Percentiles rank a stretch among this genome's conserved stretches.
phyloP scores from a whole-genome alignment of 2,113 vertebrate genomes.

The human region GRCh38 chr7:122702001-122702500 shows the following conservation, averaged over 20 bases:
- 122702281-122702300: slow-evolving; percentile 85
- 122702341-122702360: slow-evolving; percentile 43
- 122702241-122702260: slow-evolving; percentile 75
- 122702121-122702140: slow-evolving; percentile 72
- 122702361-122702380: slow-evolving; percentile 68
- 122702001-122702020: slow-evolving; percentile 74
- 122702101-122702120: slow-evolving; percentile 52
- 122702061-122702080: slow-evolving; percentile 53
- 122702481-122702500: slow-evolving; percentile 51
- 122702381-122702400: slow-evolving; percentile 61
- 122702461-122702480: slow-evolving; percentile 62
- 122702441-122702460: slow-evolving; percentile 63
- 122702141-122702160: slow-evolving; percentile 77
- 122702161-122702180: slow-evolving; percentile 84
- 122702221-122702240: slow-evolving; percentile 82
- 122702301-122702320: slow-evolving; percentile 74
- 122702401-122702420: slow-evolving; percentile 66
- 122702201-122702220: slow-evolving; percentile 82
- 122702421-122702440: slow-evolving; percentile 67
- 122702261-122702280: slow-evolving; percentile 81
- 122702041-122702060: slow-evolving; percentile 65
- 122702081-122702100: background rate
- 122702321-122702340: slow-evolving; percentile 63
- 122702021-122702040: slow-evolving; percentile 66
- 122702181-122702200: slow-evolving; percentile 83